Evolutionary conservation across 2,797 vertebrate species (phyloP).

Genomic region (Myotis myotis): DNA sequence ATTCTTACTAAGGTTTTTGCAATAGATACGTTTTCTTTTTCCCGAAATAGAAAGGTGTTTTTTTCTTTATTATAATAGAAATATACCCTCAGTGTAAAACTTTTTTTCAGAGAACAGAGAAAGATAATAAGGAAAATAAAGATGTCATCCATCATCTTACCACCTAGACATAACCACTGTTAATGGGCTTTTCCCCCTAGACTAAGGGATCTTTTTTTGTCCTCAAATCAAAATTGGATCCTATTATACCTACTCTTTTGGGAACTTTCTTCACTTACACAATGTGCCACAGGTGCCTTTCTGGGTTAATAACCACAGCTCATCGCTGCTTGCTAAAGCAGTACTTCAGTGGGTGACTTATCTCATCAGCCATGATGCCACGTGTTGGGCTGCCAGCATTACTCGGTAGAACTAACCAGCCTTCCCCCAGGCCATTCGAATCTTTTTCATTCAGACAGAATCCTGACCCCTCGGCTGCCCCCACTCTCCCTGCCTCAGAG

Average conservation of each 20-base stretch:
- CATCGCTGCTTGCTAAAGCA: not conserved
- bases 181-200: not conserved
- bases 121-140: not conserved
- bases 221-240: constrained; percentile 16
- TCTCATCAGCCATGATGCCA: not conserved
- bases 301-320: not conserved
- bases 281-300: not conserved
- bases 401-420: not conserved
- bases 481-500: not conserved
- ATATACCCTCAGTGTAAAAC: not conserved
- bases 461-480: not conserved
- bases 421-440: not conserved
- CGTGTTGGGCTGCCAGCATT: not conserved
- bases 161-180: not conserved
- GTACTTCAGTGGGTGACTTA: not conserved
- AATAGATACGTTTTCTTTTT: not conserved
- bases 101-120: not conserved
- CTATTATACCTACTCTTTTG: not conserved
- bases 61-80: not conserved
- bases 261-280: not conserved
- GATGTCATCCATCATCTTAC: not conserved
- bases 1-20: constrained; percentile 10
- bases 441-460: not conserved
- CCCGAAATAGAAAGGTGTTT: not conserved
- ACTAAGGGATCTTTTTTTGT: not conserved